Base-by-base conservation (phyloP, 2,888 invertebrate genomes). In the Diarsia brunnea region DNA sequence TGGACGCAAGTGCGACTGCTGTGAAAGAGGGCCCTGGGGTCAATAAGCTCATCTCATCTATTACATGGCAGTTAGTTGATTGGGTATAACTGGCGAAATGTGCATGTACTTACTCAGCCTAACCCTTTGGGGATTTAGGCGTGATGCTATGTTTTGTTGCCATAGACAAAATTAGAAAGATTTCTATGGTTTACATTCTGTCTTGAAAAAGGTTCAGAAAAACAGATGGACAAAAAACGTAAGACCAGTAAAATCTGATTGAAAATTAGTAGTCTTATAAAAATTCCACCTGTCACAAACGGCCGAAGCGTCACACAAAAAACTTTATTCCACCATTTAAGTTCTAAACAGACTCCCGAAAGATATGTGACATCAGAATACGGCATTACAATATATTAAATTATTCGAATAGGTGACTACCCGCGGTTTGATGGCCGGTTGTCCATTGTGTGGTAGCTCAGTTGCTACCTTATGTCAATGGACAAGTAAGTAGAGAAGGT, bases 321-420 rank as follows among this genome's bases (percentile, higher is more conserved):
- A 38, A 73, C 10, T 76, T 70, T 69, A 84, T 51, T 11, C 16
- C 12, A 66, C 61, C 61, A 80, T 84, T 82, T 76, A 73, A 65
- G 61, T 69, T 65, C 21, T 73, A 72, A 68, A 76, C 69, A 58
- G 71, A 77, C 77, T 77, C 45, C 82, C 84, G 77, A 74, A 85
- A 85, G 55, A 75, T 81, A 84, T 85, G 81, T 85, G 78, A 75
- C 84, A 84, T 78, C 75, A 65, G 75, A 78, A 81, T 79, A 77
- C 75, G 67, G 60, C 61, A 84, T 85, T 81, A 85, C 82, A 89
- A 89, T 88, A 87, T 86, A 88, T 84, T 86, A 88, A 84, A 87
- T 89, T 89, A 85, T 84, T 70, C 69, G 70, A 84, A 85, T 85
- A 71, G 71, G 38, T 69, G 84, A 74, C 76, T 72, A 78, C 90